phyloP scores from a whole-genome alignment of 2,888 invertebrate genomes.

The Cremastobaeus sp. region DNA sequence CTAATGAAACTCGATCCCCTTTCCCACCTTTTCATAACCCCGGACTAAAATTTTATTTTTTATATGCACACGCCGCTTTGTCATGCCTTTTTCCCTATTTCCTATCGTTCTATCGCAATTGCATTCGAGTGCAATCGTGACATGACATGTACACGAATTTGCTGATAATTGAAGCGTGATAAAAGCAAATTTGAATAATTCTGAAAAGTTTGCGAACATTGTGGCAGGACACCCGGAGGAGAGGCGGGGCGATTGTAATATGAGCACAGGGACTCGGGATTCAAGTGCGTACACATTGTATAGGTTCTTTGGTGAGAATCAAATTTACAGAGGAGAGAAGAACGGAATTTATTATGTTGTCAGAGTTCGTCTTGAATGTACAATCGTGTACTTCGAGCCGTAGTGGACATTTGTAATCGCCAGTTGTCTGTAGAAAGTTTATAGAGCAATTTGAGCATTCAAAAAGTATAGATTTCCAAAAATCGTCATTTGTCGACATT shows the following conservation, averaged over 20 bases:
- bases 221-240: constrained; percentile 6
- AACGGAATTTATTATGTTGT: neutral
- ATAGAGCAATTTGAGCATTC: too few species aligned
- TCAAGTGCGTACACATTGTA: constrained; percentile 22
- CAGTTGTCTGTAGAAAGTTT: too few species aligned
- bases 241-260: constrained; percentile 21
- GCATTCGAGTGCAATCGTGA: constrained; percentile 12
- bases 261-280: constrained; percentile 21
- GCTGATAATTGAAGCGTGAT: constrained; percentile 29
- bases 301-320: constrained; percentile 14
- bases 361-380: too few species aligned
- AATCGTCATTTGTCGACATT: too few species aligned
- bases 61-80: too few species aligned
- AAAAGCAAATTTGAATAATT: constrained; percentile 31
- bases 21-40: too few species aligned
- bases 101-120: constrained; percentile 2
- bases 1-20: too few species aligned
- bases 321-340: constrained; percentile 8
- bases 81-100: neutral
- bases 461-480: too few species aligned
- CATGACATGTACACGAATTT: constrained; percentile 32
- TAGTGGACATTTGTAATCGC: too few species aligned
- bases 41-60: too few species aligned
- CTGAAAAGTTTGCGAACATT: constrained; percentile 20
- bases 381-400: too few species aligned